Evolutionary conservation across 2,797 vertebrate genomes (phyloP).

Genomic region (Salarias fasciatus): DNA sequence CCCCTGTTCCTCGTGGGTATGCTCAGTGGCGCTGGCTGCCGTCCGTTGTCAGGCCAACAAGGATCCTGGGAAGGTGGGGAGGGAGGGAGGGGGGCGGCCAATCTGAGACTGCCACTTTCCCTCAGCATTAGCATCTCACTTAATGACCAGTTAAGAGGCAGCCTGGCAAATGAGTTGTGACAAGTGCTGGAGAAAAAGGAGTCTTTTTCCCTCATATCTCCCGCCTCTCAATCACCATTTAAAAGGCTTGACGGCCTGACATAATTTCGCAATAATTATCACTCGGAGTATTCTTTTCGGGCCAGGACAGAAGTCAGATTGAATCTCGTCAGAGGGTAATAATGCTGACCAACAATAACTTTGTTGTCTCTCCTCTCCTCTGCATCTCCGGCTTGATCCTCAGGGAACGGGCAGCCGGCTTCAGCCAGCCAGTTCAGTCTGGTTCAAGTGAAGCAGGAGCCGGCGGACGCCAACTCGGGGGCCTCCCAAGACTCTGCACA

Average conservation of each 20-base stretch:
- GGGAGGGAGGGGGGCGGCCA: conserved; percentile 82
- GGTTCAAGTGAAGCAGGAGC: conserved; percentile 90
- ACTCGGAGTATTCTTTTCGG: conserved; percentile 92
- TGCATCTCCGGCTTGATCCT: conserved; percentile 65
- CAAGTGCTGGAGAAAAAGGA: conserved; percentile 93
- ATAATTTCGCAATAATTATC: conserved; percentile 99
- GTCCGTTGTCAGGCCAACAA: conserved; percentile 89
- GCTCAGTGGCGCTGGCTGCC: conserved; percentile 80
- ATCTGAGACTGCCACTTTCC: conserved; percentile 96
- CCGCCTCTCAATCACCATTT: conserved; percentile 91
- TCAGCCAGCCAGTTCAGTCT: conserved; percentile 86
- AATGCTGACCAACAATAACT: conserved; percentile 91
- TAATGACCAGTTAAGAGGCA: conserved; percentile 98
- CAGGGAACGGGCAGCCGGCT: conserved; percentile 90
- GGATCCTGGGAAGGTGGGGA: conserved; percentile 81
- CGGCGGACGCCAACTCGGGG: conserved; percentile 77
- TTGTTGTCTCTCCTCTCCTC: conserved; percentile 77
- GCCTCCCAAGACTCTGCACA: conserved; percentile 87
- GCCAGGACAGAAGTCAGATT: conserved; percentile 90
- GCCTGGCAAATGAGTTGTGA: conserved; percentile 96
- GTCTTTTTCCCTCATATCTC: conserved; percentile 89
- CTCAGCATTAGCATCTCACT: conserved; percentile 97
- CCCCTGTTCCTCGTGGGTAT: conserved; percentile 87
- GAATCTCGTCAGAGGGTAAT: conserved; percentile 90
- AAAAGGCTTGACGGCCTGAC: conserved; percentile 95